phyloP scores from a whole-genome alignment of 1,140 invertebrate species.

The Cherax destructor region DNA sequence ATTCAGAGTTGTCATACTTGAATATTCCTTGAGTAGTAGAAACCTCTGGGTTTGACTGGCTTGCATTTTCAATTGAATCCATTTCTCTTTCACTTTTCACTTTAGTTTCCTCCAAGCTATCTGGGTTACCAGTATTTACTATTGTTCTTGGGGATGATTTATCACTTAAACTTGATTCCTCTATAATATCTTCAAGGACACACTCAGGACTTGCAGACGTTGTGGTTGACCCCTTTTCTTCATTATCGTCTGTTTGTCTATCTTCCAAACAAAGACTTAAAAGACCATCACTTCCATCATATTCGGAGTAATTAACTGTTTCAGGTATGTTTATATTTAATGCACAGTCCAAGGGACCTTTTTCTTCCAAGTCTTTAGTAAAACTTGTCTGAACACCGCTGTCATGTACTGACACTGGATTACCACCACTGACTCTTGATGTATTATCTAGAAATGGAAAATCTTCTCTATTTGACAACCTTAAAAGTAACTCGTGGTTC shows the following conservation, averaged over 20 bases:
- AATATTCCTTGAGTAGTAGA: background rate
- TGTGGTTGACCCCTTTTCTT: background rate
- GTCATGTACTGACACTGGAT: constrained; percentile 15
- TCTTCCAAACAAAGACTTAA: background rate
- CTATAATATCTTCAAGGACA: constrained; percentile 66
- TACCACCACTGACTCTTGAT: background rate
- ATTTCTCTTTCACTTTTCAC: background rate
- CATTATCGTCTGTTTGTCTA: background rate
- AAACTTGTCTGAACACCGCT: constrained; percentile 40
- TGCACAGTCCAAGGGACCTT: background rate
- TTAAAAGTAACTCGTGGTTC: constrained; percentile 67
- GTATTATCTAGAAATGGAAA: constrained; percentile 8
- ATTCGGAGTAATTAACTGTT: background rate
- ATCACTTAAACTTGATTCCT: constrained; percentile 57
- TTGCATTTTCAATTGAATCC: background rate
- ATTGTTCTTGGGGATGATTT: constrained; percentile 28
- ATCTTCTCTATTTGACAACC: constrained; percentile 56
- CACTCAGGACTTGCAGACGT: constrained; percentile 44
- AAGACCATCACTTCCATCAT: background rate
- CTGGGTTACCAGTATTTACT: background rate
- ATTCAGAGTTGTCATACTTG: background rate
- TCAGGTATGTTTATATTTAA: background rate
- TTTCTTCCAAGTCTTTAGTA: background rate
- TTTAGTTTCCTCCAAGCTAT: background rate
- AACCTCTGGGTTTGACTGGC: background rate